A percentile compares a stretch with the other conserved stretches of the same genome.
These are phyloP conservation scores for Parelbella ahira DNA, from an alignment of 2,888 invertebrate species.

Conservation along the genomic window DNA sequence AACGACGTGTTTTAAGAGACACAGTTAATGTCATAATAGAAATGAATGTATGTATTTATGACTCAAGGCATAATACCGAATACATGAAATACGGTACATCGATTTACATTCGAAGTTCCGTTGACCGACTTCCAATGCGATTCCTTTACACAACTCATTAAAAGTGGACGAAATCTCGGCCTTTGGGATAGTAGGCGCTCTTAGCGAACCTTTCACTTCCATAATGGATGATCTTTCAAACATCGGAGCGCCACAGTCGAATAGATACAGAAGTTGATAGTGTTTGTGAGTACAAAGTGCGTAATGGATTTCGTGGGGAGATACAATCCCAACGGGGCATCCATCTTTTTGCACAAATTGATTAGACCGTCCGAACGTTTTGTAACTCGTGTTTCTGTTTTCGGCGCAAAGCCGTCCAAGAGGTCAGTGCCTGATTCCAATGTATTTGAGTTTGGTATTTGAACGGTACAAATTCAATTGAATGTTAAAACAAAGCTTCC, in stretches of 20 bases:
- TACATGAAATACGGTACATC: not conserved
- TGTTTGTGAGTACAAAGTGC: constrained; percentile 43
- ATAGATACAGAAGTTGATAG: constrained; percentile 50
- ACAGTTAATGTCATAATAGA: too few relatives aligned
- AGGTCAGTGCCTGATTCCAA: too few relatives aligned
- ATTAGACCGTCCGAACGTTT: constrained; percentile 36
- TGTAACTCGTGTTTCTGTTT: constrained; percentile 10
- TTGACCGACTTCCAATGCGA: too few relatives aligned
- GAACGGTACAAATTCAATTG: too few relatives aligned
- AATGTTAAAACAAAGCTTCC: too few relatives aligned
- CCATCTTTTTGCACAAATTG: constrained; percentile 48
- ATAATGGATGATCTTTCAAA: constrained; percentile 61
- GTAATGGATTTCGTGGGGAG: constrained; percentile 54
- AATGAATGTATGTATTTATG: too few relatives aligned
- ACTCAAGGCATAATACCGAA: too few relatives aligned
- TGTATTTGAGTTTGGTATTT: too few relatives aligned
- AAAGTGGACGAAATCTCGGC: constrained; percentile 35
- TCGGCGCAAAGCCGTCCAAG: constrained; percentile 9
- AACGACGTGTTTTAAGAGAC: too few relatives aligned
- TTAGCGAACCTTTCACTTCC: constrained; percentile 47
- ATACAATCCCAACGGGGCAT: constrained; percentile 44
- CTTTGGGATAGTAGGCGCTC: constrained; percentile 33
- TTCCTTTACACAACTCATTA: constrained; percentile 15
- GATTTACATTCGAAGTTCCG: constrained; percentile 1
- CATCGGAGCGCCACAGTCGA: constrained; percentile 49